A percentile compares a stretch with the other conserved stretches of the same genome.
Evolutionary conservation across 2,888 invertebrate genomes (phyloP).

Genomic region (Cybosia mesomella): DNA sequence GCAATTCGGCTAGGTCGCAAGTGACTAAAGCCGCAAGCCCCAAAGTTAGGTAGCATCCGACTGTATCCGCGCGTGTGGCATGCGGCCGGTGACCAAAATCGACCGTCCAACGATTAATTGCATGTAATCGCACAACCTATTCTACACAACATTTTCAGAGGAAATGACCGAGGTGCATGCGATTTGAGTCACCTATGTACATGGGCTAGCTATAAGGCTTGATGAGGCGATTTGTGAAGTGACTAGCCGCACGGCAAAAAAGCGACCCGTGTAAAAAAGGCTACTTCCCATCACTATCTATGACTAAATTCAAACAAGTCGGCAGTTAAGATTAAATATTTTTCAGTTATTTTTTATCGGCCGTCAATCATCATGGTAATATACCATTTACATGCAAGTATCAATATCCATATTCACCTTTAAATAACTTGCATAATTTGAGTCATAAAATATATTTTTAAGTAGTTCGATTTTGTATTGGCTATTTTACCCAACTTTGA

Average conservation of each 20-base stretch:
- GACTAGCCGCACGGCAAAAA: too few relatives aligned
- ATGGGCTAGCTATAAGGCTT: too few relatives aligned
- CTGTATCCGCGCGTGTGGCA: too few relatives aligned
- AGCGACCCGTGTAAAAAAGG: too few relatives aligned
- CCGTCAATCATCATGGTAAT: conserved; percentile 12
- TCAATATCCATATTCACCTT: conserved; percentile 11
- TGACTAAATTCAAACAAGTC: not conserved
- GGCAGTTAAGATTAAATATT: not conserved
- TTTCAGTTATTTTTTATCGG: not conserved
- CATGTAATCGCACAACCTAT: too few relatives aligned
- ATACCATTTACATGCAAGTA: not conserved
- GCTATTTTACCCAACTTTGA: conserved; percentile 36
- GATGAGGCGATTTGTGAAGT: too few relatives aligned
- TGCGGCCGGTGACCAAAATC: too few relatives aligned
- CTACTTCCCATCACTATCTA: not conserved
- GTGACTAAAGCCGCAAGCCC: not conserved
- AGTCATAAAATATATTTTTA: conserved; percentile 28
- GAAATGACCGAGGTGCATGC: too few relatives aligned
- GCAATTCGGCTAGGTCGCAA: not conserved
- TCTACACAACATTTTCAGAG: too few relatives aligned
- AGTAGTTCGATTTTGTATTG: conserved; percentile 23
- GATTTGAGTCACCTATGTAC: too few relatives aligned
- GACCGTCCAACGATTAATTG: too few relatives aligned
- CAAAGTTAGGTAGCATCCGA: not conserved
- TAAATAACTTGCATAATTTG: conserved; percentile 21